Conservation (phyloP, 2,888 invertebrate species). For the Julus scanicus region DNA sequence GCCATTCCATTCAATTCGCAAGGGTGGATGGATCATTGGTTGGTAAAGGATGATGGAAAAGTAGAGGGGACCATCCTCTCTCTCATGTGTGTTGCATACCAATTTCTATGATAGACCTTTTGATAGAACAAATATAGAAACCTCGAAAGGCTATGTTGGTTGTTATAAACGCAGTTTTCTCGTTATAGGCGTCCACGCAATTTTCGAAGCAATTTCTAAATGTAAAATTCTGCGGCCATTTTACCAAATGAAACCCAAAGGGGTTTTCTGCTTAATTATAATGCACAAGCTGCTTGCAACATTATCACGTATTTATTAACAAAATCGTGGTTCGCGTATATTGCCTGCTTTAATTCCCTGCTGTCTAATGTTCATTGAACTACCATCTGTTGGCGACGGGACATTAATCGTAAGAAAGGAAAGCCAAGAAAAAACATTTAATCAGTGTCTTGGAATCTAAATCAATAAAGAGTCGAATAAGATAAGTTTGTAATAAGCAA, state of each 20-base stretch:
- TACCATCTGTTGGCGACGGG: background rate
- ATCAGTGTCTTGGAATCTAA: background rate
- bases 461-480: background rate
- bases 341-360: background rate
- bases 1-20: conserved; percentile 10
- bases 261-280: background rate
- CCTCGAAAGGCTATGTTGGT: background rate
- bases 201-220: background rate
- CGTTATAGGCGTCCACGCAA: background rate
- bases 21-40: background rate
- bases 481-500: background rate
- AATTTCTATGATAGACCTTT: background rate
- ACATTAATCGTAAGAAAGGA: conserved; percentile 12
- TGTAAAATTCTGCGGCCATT: background rate
- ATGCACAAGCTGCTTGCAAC: conserved; percentile 7
- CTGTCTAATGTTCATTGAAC: conserved; percentile 17
- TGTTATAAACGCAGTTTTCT: background rate
- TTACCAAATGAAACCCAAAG: background rate
- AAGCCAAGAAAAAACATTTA: background rate
- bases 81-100: background rate
- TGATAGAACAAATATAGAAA: background rate
- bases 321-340: conserved; percentile 2
- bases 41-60: conserved; percentile 21
- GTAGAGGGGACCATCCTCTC: conserved; percentile 10
- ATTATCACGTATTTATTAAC: conserved; percentile 24